Conservation (phyloP, 2,797 vertebrate genomes). For the Eremophila alpestris region DNA sequence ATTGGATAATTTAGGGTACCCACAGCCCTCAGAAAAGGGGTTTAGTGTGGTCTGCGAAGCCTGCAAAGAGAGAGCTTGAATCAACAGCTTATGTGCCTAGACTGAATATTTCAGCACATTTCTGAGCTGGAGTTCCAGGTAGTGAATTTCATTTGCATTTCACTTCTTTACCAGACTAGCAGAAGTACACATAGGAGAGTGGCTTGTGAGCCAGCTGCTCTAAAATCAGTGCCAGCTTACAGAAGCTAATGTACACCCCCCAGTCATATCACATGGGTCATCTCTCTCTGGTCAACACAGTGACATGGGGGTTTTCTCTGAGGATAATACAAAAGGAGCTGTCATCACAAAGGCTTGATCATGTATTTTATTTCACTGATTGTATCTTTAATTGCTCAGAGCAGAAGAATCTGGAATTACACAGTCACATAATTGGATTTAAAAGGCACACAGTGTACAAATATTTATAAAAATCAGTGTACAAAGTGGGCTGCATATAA, state of each 20-base stretch:
- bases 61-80: neutral
- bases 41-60: neutral
- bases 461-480: slow-evolving; percentile 35
- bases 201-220: neutral
- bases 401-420: neutral
- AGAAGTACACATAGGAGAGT: neutral
- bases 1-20: neutral
- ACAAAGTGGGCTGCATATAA: slow-evolving; percentile 11
- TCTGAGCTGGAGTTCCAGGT: neutral
- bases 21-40: neutral
- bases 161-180: neutral
- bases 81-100: neutral
- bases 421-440: slow-evolving; percentile 44
- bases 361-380: slow-evolving; percentile 31
- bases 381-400: slow-evolving; percentile 30
- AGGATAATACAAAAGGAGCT: neutral
- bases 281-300: neutral
- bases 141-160: neutral
- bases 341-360: neutral
- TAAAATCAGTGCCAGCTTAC: neutral
- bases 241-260: neutral
- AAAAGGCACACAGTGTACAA: slow-evolving; percentile 45
- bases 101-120: neutral
- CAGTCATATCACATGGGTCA: neutral
- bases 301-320: neutral